Percentiles rank a stretch among this genome's conserved stretches.
phyloP scores from a whole-genome alignment of 1,140 invertebrate species.

The Diachasmimorpha longicaudata region DNA sequence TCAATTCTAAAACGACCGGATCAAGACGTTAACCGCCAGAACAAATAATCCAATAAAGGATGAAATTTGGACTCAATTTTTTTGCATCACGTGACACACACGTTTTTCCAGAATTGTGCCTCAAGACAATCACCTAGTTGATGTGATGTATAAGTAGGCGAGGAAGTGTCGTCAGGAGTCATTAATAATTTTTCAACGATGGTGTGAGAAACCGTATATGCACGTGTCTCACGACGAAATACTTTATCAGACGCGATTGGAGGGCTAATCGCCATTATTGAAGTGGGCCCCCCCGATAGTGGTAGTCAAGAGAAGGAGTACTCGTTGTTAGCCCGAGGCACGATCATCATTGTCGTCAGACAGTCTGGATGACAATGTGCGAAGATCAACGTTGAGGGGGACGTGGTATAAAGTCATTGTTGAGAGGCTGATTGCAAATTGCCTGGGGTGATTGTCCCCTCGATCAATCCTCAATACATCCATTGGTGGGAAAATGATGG shows the following conservation, averaged over 20 bases:
- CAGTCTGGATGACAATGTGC: constrained; percentile 8
- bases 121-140: too few relatives aligned
- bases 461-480: not conserved
- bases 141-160: too few relatives aligned
- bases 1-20: not conserved
- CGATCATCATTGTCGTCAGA: constrained; percentile 12
- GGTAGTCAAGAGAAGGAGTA: not conserved
- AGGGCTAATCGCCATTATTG: constrained; percentile 19
- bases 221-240: constrained; percentile 15
- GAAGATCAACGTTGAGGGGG: not conserved
- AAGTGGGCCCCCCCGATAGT: not conserved
- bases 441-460: not conserved
- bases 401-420: not conserved
- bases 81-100: not conserved
- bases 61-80: not conserved
- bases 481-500: not conserved
- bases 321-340: not conserved
- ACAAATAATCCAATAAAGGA: not conserved
- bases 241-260: constrained; percentile 27
- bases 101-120: too few relatives aligned
- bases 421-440: not conserved
- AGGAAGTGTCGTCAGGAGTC: too few relatives aligned
- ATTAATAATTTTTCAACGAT: too few relatives aligned
- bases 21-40: not conserved
- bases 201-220: not conserved